Percentiles rank a stretch among this genome's conserved stretches.
Evolutionary conservation across 2,113 vertebrate species (phyloP).

Genomic region (Sylvia atricapilla): DNA sequence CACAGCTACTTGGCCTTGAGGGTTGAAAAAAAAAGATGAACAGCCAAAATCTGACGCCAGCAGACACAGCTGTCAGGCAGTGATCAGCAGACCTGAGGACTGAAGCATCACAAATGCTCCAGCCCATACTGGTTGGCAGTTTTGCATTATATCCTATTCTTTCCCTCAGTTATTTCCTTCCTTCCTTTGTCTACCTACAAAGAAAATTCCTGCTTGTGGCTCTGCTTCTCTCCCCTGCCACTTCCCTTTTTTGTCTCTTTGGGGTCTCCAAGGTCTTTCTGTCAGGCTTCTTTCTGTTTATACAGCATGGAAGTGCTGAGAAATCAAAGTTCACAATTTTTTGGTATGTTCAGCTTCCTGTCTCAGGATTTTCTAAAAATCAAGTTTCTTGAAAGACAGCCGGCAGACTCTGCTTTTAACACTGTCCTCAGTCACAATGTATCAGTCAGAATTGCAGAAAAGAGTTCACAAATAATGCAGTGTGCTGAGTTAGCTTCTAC

Average conservation of each 20-base stretch:
- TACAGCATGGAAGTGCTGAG: background rate
- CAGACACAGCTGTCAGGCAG: slow-evolving; percentile 19
- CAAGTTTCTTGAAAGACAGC: background rate
- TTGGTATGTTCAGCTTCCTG: background rate
- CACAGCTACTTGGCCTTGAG: slow-evolving; percentile 7
- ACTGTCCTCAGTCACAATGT: background rate
- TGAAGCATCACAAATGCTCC: background rate
- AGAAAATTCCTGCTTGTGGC: background rate
- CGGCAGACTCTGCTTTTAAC: background rate
- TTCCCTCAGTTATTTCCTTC: background rate
- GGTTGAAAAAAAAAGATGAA: slow-evolving; percentile 31
- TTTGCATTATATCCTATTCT: background rate
- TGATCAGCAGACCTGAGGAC: background rate
- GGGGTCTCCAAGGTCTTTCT: background rate
- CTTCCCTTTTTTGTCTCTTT: background rate
- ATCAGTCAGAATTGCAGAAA: background rate
- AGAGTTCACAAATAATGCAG: background rate
- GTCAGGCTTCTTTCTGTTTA: background rate
- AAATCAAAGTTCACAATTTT: background rate
- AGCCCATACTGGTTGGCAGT: background rate
- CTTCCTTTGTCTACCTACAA: background rate
- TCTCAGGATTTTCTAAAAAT: background rate
- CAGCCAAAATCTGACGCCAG: background rate
- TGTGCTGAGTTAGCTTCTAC: background rate
- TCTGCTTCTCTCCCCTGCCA: background rate